Percentiles rank a stretch among this genome's conserved stretches.
These are phyloP conservation scores for Maniola jurtina DNA, from an alignment of 1,140 invertebrate genomes.

Conservation along the genomic window DNA sequence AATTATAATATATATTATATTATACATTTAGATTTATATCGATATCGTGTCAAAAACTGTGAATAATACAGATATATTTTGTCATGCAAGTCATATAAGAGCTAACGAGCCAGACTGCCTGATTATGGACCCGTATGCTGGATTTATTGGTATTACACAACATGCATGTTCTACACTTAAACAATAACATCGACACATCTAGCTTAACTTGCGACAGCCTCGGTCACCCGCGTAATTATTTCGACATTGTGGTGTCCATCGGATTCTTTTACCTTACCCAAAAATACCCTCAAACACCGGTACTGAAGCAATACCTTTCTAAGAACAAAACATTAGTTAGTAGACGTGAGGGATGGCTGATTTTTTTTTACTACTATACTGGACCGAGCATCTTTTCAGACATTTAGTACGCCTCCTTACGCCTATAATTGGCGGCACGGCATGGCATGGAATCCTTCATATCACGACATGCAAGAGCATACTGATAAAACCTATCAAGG, in stretches of 20 bases:
- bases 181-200: constrained; percentile 43
- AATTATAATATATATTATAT: no score
- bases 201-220: constrained; percentile 39
- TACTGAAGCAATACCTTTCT: not conserved
- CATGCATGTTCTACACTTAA: constrained; percentile 47
- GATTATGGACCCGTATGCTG: constrained; percentile 43
- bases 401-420: no score
- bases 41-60: not conserved
- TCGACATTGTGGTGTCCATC: constrained; percentile 9
- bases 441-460: no score
- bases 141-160: constrained; percentile 41
- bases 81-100: not conserved
- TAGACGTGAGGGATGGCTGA: not conserved
- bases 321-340: not conserved
- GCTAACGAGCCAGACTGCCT: constrained; percentile 4
- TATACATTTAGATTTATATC: not conserved
- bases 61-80: no score
- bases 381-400: no score
- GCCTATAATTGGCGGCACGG: no score
- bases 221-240: constrained; percentile 12
- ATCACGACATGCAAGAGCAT: no score
- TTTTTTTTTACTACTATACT: no score
- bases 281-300: constrained; percentile 2
- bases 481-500: no score
- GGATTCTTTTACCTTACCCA: not conserved